These are phyloP conservation scores for Pelodiscus sinensis DNA, from an alignment of 2,113 vertebrate genomes.

Conservation along the genomic window DNA sequence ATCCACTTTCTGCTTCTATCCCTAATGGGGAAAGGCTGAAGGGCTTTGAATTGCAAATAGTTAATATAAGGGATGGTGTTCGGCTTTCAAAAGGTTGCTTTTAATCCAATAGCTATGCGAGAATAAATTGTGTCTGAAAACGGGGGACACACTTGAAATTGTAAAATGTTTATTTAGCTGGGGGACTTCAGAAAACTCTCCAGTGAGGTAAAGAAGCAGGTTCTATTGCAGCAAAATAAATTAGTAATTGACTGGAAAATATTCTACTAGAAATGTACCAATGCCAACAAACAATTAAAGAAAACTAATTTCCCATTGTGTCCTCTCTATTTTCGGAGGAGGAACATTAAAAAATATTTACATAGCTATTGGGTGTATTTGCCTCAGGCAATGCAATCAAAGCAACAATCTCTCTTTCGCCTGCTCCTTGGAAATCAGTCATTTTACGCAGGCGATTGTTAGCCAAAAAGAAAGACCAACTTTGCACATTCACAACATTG, in stretches of 20 bases:
- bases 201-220: conserved; percentile 11
- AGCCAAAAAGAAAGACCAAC: background rate
- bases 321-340: conserved; percentile 35
- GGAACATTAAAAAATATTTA: conserved; percentile 31
- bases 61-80: background rate
- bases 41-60: background rate
- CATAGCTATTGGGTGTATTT: conserved; percentile 39
- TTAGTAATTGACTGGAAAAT: background rate
- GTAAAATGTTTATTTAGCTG: conserved; percentile 33
- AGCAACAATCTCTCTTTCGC: conserved; percentile 40
- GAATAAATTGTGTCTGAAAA: conserved; percentile 48
- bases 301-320: conserved; percentile 21
- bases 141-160: conserved; percentile 59
- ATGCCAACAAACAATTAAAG: background rate
- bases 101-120: conserved; percentile 27
- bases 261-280: background rate
- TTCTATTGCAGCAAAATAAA: background rate
- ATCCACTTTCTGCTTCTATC: background rate
- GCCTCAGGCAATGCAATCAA: conserved; percentile 14
- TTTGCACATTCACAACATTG: background rate
- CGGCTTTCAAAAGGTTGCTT: background rate
- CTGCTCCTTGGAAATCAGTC: conserved; percentile 30
- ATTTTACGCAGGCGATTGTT: background rate
- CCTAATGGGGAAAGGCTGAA: background rate
- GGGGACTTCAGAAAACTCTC: background rate